Conservation (phyloP, 1,140 invertebrate species). For the Drosophila triauraria region DNA sequence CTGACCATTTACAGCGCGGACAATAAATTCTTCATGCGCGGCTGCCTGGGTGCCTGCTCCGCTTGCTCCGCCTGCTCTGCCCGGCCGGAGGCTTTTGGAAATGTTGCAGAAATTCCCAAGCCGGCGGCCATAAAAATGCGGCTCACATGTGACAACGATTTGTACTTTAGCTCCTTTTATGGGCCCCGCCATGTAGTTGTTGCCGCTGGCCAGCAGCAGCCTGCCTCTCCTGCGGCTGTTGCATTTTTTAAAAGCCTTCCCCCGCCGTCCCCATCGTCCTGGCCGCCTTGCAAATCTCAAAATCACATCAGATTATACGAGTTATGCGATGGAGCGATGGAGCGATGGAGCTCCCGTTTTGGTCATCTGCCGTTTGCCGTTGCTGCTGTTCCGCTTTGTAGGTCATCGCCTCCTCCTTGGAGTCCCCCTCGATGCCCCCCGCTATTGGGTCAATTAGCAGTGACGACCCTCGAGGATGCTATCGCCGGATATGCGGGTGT, state of each 20-base stretch:
- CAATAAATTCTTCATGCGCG: constrained; percentile 76
- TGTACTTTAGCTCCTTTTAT: constrained; percentile 85
- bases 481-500: constrained; percentile 15
- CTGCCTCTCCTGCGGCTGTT: constrained; percentile 22
- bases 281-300: constrained; percentile 65
- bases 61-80: no score
- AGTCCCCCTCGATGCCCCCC: not conserved
- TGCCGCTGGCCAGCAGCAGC: constrained; percentile 10
- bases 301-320: constrained; percentile 81
- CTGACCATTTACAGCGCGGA: constrained; percentile 71
- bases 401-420: constrained; percentile 42
- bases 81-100: constrained; percentile 29
- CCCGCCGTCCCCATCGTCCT: not conserved
- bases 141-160: constrained; percentile 85
- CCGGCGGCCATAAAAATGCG: constrained; percentile 84
- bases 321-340: constrained; percentile 33
- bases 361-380: constrained; percentile 33
- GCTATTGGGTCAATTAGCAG: constrained; percentile 79
- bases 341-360: constrained; percentile 43
- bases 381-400: constrained; percentile 31
- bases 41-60: constrained; percentile 10
- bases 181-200: constrained; percentile 46
- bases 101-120: constrained; percentile 78
- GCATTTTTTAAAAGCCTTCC: constrained; percentile 51
- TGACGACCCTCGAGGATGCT: constrained; percentile 23